These are phyloP conservation scores for Xylocopa sonorina DNA, from an alignment of 1,140 invertebrate genomes.

Conservation along the genomic window DNA sequence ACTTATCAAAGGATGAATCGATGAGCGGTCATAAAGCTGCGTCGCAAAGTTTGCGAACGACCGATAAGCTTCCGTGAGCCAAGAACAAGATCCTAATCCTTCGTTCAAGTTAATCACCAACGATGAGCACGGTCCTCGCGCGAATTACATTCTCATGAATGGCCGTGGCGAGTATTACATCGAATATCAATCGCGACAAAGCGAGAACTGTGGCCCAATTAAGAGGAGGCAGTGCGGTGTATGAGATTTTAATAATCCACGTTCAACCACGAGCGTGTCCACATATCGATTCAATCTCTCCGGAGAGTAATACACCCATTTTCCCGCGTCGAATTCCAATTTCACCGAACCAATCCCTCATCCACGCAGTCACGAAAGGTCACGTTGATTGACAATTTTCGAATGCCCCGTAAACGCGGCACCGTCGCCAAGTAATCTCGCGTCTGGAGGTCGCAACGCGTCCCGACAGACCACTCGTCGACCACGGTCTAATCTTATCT, in stretches of 20 bases:
- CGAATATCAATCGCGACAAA: no score
- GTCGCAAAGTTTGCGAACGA: conserved; percentile 9
- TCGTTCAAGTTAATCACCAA: not conserved
- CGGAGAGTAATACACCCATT: no score
- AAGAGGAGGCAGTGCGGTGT: no score
- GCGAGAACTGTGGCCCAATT: no score
- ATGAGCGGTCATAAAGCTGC: not conserved
- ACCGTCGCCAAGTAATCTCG: not conserved
- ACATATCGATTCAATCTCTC: not conserved
- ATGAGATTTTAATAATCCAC: no score
- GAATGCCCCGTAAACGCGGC: not conserved
- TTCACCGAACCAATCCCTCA: not conserved
- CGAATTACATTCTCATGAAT: not conserved
- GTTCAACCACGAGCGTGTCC: not conserved
- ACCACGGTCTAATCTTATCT: conserved; percentile 1
- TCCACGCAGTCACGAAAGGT: not conserved
- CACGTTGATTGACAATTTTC: not conserved
- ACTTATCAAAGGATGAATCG: not conserved
- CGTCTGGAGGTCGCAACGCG: not conserved
- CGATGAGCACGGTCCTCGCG: not conserved
- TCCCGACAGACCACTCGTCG: not conserved
- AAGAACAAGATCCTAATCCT: not conserved
- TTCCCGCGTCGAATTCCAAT: not conserved
- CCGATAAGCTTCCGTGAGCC: conserved; percentile 7
- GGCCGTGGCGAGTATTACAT: no score